Percentiles rank a stretch among this genome's conserved stretches.
These are phyloP conservation scores for Meteorus sp. DNA, from an alignment of 1,140 invertebrate genomes.

Conservation along the genomic window DNA sequence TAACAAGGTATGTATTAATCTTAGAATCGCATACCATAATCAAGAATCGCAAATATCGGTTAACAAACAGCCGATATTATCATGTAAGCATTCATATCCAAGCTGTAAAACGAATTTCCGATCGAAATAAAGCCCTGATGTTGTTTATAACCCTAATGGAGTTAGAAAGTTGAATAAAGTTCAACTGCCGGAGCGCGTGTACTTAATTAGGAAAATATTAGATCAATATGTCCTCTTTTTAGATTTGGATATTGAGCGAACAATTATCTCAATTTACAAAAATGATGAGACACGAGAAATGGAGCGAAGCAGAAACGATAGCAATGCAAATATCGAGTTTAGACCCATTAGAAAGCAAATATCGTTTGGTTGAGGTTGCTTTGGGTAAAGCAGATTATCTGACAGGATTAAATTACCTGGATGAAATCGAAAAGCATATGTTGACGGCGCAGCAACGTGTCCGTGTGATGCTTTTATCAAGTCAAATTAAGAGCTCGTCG, in stretches of 20 bases:
- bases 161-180: no score
- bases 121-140: no score
- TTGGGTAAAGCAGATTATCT: slow-evolving; percentile 70
- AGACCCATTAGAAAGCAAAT: slow-evolving; percentile 68
- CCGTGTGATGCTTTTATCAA: slow-evolving; percentile 70
- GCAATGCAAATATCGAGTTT: slow-evolving; percentile 73
- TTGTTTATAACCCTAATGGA: no score
- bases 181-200: no score
- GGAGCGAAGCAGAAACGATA: slow-evolving; percentile 74
- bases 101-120: no score
- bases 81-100: no score
- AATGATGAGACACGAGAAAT: slow-evolving; percentile 69
- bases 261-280: slow-evolving; percentile 65
- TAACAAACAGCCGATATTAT: no score
- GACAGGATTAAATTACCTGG: slow-evolving; percentile 63
- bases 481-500: slow-evolving; percentile 69
- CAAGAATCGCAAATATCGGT: not conserved
- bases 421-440: slow-evolving; percentile 61
- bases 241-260: slow-evolving; percentile 73
- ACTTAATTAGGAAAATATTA: no score
- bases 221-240: slow-evolving; percentile 41
- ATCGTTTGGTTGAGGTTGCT: slow-evolving; percentile 68
- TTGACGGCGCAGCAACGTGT: slow-evolving; percentile 65
- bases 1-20: slow-evolving; percentile 42
- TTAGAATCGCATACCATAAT: not conserved